phyloP scores from a whole-genome alignment of 2,797 vertebrate species.

The Falco rusticolus region DNA sequence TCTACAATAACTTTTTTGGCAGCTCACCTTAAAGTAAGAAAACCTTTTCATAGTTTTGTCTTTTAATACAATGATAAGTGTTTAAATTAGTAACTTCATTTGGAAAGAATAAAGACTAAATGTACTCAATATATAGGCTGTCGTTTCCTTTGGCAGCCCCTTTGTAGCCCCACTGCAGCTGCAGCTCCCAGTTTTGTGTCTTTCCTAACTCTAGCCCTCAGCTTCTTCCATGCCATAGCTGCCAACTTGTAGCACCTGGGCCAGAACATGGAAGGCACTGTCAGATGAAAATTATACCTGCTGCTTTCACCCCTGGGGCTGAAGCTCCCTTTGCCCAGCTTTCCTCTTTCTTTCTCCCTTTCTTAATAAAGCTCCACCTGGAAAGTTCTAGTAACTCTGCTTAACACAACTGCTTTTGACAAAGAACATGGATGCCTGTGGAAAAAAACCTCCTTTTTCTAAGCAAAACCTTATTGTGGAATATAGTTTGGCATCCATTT shows the following conservation, averaged over 20 bases:
- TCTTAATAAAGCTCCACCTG: background rate
- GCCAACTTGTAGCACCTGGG: background rate
- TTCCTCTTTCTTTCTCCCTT: background rate
- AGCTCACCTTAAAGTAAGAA: background rate
- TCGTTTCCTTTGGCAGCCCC: background rate
- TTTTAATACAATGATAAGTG: background rate
- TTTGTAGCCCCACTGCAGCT: background rate
- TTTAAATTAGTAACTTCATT: background rate
- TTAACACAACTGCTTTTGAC: background rate
- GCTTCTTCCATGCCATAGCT: background rate
- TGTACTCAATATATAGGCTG: background rate
- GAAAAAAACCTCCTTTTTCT: background rate
- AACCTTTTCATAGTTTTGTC: rapidly evolving
- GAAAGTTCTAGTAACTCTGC: background rate
- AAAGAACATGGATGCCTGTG: background rate
- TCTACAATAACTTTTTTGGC: background rate
- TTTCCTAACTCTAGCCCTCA: background rate
- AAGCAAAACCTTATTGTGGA: background rate
- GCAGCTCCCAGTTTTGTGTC: background rate
- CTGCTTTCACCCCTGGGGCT: background rate
- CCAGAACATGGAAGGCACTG: background rate
- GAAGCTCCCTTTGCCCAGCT: background rate
- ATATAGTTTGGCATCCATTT: background rate
- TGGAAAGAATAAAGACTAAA: background rate
- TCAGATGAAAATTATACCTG: background rate